Conservation (phyloP, 2,888 invertebrate genomes). For the Bibio marci region DNA sequence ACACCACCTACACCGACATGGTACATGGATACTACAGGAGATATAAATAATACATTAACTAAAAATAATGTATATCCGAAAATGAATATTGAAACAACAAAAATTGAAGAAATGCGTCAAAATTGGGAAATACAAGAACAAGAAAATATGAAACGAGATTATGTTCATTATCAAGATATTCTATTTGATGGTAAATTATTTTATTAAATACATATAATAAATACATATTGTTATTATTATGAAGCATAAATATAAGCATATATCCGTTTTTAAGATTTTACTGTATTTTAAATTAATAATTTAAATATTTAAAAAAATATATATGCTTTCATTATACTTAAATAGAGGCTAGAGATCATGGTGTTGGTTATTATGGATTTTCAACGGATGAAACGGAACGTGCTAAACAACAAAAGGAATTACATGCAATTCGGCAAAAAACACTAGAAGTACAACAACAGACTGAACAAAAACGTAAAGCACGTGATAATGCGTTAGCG, state of each 20-base stretch:
- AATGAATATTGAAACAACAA: no score
- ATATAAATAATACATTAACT: no score
- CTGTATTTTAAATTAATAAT: no score
- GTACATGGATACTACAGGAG: no score
- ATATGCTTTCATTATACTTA: slow-evolving; percentile 13
- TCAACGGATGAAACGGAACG: slow-evolving; percentile 71
- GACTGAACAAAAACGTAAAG: slow-evolving; percentile 39
- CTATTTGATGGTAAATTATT: slow-evolving; percentile 55
- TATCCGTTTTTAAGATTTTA: no score
- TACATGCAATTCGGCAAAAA: slow-evolving; percentile 50
- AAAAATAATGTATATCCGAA: no score
- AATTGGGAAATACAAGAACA: slow-evolving; percentile 80
- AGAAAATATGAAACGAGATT: slow-evolving; percentile 48
- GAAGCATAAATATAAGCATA: no score
- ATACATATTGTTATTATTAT: no score
- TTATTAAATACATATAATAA: background rate
- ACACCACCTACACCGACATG: no score
- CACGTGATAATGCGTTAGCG: slow-evolving; percentile 47
- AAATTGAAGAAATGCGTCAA: slow-evolving; percentile 51
- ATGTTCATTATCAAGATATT: slow-evolving; percentile 85
- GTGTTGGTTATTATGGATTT: slow-evolving; percentile 83
- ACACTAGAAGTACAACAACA: slow-evolving; percentile 50
- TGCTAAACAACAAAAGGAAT: slow-evolving; percentile 59
- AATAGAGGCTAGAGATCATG: slow-evolving; percentile 77
- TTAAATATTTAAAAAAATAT: no score